phyloP scores from a whole-genome alignment of 2,113 vertebrate species.

The Agelaius tricolor region DNA sequence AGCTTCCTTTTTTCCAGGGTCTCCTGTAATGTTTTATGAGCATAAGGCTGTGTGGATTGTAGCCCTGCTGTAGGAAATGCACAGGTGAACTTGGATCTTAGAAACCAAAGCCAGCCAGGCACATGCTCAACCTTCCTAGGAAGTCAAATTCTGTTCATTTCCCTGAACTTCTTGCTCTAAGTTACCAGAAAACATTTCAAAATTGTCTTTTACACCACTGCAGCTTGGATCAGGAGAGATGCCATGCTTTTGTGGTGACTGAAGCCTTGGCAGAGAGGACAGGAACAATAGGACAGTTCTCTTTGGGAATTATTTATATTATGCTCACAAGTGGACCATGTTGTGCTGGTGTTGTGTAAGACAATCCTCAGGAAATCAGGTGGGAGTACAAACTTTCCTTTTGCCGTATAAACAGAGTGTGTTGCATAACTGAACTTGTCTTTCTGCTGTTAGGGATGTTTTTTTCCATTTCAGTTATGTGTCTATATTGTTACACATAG shows the following conservation, averaged over 20 bases:
- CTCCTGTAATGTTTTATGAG: not conserved
- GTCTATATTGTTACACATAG: not conserved
- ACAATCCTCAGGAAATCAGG: constrained; percentile 32
- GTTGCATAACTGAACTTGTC: constrained; percentile 3
- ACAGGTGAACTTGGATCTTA: not conserved
- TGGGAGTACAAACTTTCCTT: constrained; percentile 2
- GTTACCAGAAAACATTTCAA: constrained; percentile 50
- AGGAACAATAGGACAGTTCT: not conserved
- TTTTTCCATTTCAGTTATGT: not conserved
- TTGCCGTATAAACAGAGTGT: not conserved
- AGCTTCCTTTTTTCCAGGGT: not conserved
- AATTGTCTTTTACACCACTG: not conserved
- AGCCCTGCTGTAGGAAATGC: not conserved
- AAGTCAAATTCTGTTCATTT: not conserved
- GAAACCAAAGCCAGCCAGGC: not conserved
- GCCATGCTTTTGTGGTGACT: constrained; percentile 24
- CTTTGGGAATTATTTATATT: not conserved
- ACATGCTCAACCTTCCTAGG: not conserved
- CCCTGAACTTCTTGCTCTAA: constrained; percentile 8
- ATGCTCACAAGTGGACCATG: not conserved
- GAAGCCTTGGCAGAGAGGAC: not conserved
- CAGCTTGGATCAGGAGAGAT: not conserved
- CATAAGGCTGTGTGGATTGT: fast-evolving
- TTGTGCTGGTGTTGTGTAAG: constrained; percentile 17
- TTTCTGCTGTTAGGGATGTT: not conserved